A percentile compares a stretch with the other conserved stretches of the same genome.
These are phyloP conservation scores for Hippocampus comes DNA, from an alignment of 2,113 vertebrate genomes.

Conservation along the genomic window DNA sequence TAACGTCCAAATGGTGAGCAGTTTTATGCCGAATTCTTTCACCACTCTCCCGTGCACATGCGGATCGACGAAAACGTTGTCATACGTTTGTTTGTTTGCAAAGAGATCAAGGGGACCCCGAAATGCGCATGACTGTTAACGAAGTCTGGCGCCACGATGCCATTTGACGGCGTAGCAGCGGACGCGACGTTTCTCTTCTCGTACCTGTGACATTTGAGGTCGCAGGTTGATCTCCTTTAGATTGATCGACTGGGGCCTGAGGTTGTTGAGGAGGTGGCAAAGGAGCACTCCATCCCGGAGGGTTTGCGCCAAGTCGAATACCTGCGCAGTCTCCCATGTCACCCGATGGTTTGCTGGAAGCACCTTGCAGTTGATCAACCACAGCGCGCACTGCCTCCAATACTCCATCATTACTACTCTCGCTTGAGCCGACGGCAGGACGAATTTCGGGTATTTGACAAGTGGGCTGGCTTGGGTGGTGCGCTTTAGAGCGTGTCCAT, in stretches of 20 bases:
- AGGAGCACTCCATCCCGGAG: conserved; percentile 93
- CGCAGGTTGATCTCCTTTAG: conserved; percentile 95
- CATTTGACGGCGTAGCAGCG: conserved; percentile 1
- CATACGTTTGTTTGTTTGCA: rapidly evolving
- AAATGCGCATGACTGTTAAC: not conserved
- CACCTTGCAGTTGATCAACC: conserved; percentile 93
- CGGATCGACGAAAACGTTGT: rapidly evolving
- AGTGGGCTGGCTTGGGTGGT: conserved; percentile 15
- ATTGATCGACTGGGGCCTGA: conserved; percentile 85
- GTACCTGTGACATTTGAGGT: conserved; percentile 97
- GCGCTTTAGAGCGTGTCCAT: conserved; percentile 39
- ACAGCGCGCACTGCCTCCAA: conserved; percentile 91
- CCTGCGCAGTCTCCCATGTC: conserved; percentile 92
- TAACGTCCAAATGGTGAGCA: rapidly evolving
- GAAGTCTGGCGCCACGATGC: not conserved
- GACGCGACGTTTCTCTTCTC: not conserved
- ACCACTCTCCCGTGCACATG: rapidly evolving
- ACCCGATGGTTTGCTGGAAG: conserved; percentile 91
- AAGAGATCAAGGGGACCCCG: not conserved
- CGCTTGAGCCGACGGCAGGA: conserved; percentile 7
- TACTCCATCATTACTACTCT: conserved; percentile 80
- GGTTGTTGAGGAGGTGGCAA: conserved; percentile 95
- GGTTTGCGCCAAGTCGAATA: conserved; percentile 93
- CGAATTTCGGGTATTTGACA: not conserved
- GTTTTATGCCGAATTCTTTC: conserved; percentile 5